phyloP scores from a whole-genome alignment of 1,140 invertebrate genomes.

The Ostrea edulis region DNA sequence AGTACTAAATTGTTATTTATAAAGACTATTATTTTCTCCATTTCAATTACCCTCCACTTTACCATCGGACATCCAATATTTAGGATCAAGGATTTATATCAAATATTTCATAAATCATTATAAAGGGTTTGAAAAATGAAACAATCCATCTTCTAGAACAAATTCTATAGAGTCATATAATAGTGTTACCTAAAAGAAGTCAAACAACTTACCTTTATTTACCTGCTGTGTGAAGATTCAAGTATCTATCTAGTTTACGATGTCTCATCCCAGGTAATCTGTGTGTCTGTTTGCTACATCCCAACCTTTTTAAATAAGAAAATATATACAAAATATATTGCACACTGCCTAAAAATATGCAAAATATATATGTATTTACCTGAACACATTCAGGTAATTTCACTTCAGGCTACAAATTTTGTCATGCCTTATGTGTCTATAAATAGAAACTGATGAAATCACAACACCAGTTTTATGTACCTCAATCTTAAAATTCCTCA shows the following conservation, averaged over 20 bases:
- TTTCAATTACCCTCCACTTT: too few relatives aligned
- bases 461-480: background rate
- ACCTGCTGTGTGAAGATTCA: background rate
- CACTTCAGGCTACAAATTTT: background rate
- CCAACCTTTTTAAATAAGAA: background rate
- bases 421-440: constrained; percentile 14
- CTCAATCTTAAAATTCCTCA: background rate
- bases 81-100: too few relatives aligned
- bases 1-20: too few relatives aligned
- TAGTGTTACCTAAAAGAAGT: too few relatives aligned
- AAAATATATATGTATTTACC: background rate
- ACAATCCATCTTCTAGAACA: too few relatives aligned
- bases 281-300: background rate
- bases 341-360: background rate
- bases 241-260: background rate
- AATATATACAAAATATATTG: background rate
- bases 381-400: background rate
- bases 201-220: background rate
- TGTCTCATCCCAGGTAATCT: background rate
- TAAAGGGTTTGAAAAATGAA: too few relatives aligned
- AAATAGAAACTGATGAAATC: constrained; percentile 37
- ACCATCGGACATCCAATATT: too few relatives aligned
- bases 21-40: too few relatives aligned
- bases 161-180: too few relatives aligned
- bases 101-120: too few relatives aligned